phyloP scores from a whole-genome alignment of 23 tunicate genomes.

The Styela clava region DNA sequence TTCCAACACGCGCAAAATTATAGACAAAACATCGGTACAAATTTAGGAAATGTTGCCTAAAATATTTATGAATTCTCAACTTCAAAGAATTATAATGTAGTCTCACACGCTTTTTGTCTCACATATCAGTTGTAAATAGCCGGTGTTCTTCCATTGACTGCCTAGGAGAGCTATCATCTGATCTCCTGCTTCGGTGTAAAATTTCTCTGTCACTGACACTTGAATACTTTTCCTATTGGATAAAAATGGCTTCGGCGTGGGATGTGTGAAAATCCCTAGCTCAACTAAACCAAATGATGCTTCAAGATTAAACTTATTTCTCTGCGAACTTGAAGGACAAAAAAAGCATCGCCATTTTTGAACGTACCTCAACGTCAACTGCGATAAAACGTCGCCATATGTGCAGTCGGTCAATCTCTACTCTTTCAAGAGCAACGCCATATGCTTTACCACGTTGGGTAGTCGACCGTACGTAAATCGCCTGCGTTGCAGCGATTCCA shows the following conservation, averaged over 20 bases:
- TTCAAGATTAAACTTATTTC: neutral
- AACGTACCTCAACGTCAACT: neutral
- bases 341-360: neutral
- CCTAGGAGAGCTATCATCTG: neutral
- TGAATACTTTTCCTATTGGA: too few relatives aligned
- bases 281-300: neutral
- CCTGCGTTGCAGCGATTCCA: neutral
- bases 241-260: too few relatives aligned
- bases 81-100: neutral
- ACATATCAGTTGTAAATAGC: neutral
- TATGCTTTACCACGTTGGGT: neutral
- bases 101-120: neutral
- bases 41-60: neutral
- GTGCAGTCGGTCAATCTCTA: neutral
- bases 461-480: neutral
- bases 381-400: neutral
- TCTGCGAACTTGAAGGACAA: neutral
- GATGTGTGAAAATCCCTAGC: neutral
- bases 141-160: neutral
- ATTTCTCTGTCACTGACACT: too few relatives aligned
- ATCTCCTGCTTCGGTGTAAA: too few relatives aligned
- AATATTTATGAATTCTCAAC: neutral
- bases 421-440: neutral
- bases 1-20: too few relatives aligned
- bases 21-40: neutral